Base-by-base conservation (phyloP, 1,140 invertebrate species). In the Drosophila kanapiae region DNA sequence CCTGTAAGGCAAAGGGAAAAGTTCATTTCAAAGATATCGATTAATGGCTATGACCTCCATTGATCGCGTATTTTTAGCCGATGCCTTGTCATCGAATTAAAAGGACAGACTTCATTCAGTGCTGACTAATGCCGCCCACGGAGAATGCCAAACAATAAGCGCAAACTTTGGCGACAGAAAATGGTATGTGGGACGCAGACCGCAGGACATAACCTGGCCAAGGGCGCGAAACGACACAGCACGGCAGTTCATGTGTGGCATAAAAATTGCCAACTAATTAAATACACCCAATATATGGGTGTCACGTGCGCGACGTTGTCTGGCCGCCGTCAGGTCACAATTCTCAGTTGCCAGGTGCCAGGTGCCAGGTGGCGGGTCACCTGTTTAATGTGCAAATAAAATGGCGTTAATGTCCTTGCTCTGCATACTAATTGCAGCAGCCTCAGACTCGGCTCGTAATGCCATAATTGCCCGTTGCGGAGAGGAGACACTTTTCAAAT, bases 311-410 rank as follows among this genome's bases (percentile, higher is more conserved):
- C 60, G 49, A 80, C 59, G 76, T 40, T 48, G 70, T 70, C 59
- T 62, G 72, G 38, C 38, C 70, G 48, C 59, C 31, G 51, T 27
- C 48, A 49, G 49, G 58, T 64, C 61, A 54, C 18, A 65, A 38
- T 14, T 56, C 42, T 38, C 53, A 37, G 53, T 18, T 54, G 38
- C 14, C 38, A 40, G 6, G 14, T 40, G 48, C 45, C 13, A 7
- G 23, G 23, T 27, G n/a, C 37, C 72, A 65, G 75, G 64, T 76
- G 61, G 70, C 56, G 59, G 69, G 71, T 78, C 75, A 85, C 68
- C 84, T 72, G 82, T 48, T 88, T 90, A 90, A 88, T 90, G 85
- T 75, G 69, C 81, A 80, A 84, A 90, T 78, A 88, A 84, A 88
- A 82, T 75, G 75, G 69, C 81, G 78, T 74, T 78, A 78, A 83